Percentiles rank a stretch among this genome's conserved stretches.
Evolutionary conservation across 64 coral and sea anemone species (phyloP).

Genomic region (Pachyseris speciosa): DNA sequence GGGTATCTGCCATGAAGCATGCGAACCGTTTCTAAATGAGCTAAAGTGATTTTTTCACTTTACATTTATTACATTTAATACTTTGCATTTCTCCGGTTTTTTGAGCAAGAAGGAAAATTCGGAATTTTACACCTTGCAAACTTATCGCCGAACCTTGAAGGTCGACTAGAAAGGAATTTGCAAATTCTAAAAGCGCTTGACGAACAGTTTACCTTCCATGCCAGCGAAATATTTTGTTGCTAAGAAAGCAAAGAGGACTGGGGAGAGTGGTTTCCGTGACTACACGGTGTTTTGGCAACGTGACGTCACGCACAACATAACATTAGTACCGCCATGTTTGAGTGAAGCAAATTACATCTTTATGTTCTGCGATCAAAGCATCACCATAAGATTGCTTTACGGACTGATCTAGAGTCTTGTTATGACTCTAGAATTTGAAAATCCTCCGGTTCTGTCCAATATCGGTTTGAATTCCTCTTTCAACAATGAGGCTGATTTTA

Average conservation of each 20-base stretch:
- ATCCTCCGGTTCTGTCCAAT: constrained; percentile 49
- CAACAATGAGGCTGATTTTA: constrained; percentile 46
- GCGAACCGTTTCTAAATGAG: no score
- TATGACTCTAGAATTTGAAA: constrained; percentile 96
- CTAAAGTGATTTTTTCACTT: no score
- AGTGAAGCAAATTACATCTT: neutral
- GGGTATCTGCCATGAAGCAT: no score
- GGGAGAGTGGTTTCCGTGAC: constrained; percentile 40
- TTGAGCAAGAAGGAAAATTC: no score
- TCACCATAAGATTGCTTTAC: neutral
- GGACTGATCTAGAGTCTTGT: constrained; percentile 66
- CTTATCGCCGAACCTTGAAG: no score
- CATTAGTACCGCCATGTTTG: constrained; percentile 48
- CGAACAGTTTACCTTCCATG: no score
- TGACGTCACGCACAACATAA: constrained; percentile 80
- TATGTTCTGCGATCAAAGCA: constrained; percentile 16
- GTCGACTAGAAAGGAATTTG: no score
- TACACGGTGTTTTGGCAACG: constrained; percentile 85
- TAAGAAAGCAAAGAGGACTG: neutral
- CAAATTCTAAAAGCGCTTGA: no score
- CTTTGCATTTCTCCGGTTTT: no score
- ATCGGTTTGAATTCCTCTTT: constrained; percentile 70
- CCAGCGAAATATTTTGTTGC: no score
- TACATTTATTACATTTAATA: no score
- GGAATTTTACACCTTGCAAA: no score